phyloP scores from a whole-genome alignment of 1,140 invertebrate genomes.

The Sesamia nonagrioides region DNA sequence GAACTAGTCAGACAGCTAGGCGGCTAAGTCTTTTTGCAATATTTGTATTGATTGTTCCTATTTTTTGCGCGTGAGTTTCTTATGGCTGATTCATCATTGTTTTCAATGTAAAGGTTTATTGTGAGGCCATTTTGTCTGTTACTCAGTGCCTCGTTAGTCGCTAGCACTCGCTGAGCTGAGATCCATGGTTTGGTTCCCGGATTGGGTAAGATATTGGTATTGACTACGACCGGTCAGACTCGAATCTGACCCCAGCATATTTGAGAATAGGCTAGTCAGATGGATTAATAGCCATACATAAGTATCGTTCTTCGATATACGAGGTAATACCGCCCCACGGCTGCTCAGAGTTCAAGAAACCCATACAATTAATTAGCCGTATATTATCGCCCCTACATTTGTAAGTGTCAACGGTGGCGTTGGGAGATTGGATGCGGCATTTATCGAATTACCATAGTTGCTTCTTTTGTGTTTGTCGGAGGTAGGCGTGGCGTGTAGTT shows the following conservation, averaged over 20 bases:
- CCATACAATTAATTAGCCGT: constrained; percentile 48
- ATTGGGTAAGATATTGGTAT: no score
- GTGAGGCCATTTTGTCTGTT: neutral
- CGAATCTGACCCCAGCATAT: neutral
- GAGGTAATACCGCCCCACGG: constrained; percentile 11
- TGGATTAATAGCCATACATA: neutral
- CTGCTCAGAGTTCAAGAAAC: constrained; percentile 43
- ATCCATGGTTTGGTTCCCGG: no score
- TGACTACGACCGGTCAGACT: no score
- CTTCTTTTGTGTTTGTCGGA: neutral
- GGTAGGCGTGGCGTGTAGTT: neutral
- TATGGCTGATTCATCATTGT: neutral
- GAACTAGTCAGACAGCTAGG: neutral
- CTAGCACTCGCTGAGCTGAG: no score
- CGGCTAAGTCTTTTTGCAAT: neutral
- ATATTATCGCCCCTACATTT: constrained; percentile 42
- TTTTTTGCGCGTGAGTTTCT: neutral
- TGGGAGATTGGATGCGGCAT: constrained; percentile 16
- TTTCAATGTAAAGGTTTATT: neutral
- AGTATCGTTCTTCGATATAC: neutral
- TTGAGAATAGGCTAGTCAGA: neutral
- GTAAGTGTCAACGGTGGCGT: constrained; percentile 20
- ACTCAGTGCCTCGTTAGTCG: no score
- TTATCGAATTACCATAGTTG: neutral
- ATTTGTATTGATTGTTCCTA: neutral